Evolutionary conservation across 37 sponge, comb jelly and placozoan species (phyloP).

Genomic region (Theonella swinhoei): DNA sequence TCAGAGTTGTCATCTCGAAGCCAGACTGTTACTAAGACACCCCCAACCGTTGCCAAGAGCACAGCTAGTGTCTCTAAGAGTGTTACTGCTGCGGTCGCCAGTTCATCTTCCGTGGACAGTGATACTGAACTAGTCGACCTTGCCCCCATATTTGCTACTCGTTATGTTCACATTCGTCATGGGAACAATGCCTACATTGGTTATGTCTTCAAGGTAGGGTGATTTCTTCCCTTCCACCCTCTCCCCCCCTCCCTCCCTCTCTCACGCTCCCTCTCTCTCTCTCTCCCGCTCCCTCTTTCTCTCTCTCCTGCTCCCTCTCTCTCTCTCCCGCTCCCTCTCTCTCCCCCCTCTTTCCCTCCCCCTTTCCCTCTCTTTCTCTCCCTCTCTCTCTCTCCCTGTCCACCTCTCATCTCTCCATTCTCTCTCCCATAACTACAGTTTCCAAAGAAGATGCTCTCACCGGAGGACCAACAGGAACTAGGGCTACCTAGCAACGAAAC

Average conservation of each 20-base stretch:
- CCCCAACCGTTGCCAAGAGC: neutral
- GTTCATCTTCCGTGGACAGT: neutral
- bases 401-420: too few relatives aligned
- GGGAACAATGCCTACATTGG: conserved; percentile 32
- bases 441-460: conserved; percentile 29
- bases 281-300: too few relatives aligned
- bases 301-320: neutral
- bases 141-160: conserved; percentile 39
- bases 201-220: conserved; percentile 61
- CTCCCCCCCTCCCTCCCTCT: too few relatives aligned
- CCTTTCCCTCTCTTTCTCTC: too few relatives aligned
- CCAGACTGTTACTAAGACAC: neutral
- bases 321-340: neutral
- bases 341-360: too few relatives aligned
- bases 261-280: too few relatives aligned
- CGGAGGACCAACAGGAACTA: conserved; percentile 20
- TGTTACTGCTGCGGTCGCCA: neutral
- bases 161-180: conserved; percentile 23
- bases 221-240: too few relatives aligned
- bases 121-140: conserved; percentile 8
- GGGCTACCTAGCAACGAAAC: conserved; percentile 15
- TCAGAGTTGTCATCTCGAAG: neutral
- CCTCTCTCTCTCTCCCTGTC: too few relatives aligned
- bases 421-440: conserved; percentile 42
- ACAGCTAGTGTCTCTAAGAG: neutral